Evolutionary conservation across 2,113 vertebrate species (phyloP), one percentile per base, ranked within the genome.

Genomic region (Herpetotheres cachinnans): DNA sequence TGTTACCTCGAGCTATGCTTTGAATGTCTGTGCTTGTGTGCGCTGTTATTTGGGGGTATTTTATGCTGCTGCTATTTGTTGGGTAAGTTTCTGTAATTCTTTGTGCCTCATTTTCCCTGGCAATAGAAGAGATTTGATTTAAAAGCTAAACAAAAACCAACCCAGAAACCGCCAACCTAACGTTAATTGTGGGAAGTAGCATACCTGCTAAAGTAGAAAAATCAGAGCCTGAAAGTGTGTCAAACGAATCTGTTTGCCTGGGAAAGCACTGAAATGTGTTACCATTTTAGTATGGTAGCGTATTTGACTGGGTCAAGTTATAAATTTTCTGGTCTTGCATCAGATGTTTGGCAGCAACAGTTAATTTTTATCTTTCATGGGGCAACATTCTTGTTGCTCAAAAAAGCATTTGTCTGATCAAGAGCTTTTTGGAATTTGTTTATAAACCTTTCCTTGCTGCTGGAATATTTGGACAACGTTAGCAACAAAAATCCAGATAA

Each of bases 341-440:
- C 91, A 94, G 49, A 91, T 47, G 50, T 73, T 90, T 97, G 97
- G 96, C 96, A 96, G 71, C 58, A 82, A 13, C 74, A 36, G 70
- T 93, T 85, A 58, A 77, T 94, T 94, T 91, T 94, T 96, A 88
- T 93, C 94, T 46, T 96, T 95, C 73, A 29, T 6, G 54, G 89
- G 89, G 74, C 71, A 55, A 2, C 82, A 50, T 97, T 97, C 94
- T 67, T 40, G 38, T 59, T 82, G 46, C 93, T 91, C 62, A 80
- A 85, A 95, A 97, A 94, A 95, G 93, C 58, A 36, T 93, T 69
- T 21, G 78, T 74, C 74, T 67, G 95, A 95, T 94, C 59, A 58
- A 73, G 89, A 81, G 86, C 89, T 94, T 81, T 87, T 42, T 79
- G 90, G 92, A 93, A 95, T 91, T 90, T 96, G 82, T 94, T 96